Conservation (phyloP, 2,888 invertebrate genomes). For the Cynaeus angustus region DNA sequence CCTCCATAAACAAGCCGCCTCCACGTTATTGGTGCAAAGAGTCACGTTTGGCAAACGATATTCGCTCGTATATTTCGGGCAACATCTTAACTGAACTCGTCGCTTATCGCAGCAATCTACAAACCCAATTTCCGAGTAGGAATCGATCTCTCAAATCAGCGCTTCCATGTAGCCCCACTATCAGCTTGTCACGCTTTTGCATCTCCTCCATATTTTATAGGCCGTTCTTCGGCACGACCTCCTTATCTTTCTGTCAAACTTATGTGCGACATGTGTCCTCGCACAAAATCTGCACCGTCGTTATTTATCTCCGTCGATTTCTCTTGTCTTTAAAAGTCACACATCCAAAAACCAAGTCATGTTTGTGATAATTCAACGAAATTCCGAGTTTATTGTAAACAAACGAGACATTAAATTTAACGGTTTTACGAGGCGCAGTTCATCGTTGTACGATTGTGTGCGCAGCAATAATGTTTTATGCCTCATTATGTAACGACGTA, state of each 20-base stretch:
- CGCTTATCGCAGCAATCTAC: conserved; percentile 66
- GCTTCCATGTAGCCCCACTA: conserved; percentile 59
- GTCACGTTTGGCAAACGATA: conserved; percentile 57
- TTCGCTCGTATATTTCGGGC: conserved; percentile 55
- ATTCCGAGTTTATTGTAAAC: conserved; percentile 46
- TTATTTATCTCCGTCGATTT: conserved; percentile 29
- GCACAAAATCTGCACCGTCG: conserved; percentile 10
- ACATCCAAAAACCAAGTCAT: not conserved
- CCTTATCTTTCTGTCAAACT: conserved; percentile 42
- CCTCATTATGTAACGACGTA: conserved; percentile 46
- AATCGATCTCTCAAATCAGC: conserved; percentile 69
- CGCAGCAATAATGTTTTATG: conserved; percentile 48
- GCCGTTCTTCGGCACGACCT: conserved; percentile 42
- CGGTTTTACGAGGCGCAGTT: conserved; percentile 46
- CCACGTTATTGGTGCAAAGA: conserved; percentile 8
- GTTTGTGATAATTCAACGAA: conserved; percentile 24
- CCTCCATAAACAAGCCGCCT: conserved; percentile 22
- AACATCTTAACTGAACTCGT: conserved; percentile 55
- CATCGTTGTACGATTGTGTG: conserved; percentile 43
- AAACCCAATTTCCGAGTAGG: conserved; percentile 69
- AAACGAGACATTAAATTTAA: conserved; percentile 53
- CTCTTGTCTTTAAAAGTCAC: not conserved
- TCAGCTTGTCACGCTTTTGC: conserved; percentile 56
- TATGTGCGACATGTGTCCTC: conserved; percentile 31
- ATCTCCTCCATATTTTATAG: conserved; percentile 50